Conservation (phyloP, 1,140 invertebrate species). For the Ceratitis capitata region DNA sequence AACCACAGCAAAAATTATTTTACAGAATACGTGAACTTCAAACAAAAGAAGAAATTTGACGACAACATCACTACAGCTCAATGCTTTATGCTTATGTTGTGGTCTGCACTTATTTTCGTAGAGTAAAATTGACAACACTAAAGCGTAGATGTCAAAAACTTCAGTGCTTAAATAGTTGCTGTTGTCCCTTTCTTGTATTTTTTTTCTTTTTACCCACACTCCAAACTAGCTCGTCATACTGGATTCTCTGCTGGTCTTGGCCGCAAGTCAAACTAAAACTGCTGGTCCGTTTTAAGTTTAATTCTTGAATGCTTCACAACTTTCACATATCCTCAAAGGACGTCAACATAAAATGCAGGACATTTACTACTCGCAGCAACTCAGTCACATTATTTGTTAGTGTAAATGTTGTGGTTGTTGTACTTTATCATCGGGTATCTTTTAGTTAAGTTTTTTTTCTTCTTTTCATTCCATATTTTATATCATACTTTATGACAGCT, state of each 20-base stretch:
- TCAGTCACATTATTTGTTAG: background rate
- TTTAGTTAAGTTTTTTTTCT: background rate
- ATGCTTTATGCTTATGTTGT: slow-evolving; percentile 50
- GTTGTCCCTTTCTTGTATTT: slow-evolving; percentile 45
- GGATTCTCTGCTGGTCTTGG: background rate
- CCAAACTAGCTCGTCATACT: no score
- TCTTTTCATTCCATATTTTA: background rate
- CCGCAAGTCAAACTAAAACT: background rate
- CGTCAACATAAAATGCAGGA: slow-evolving; percentile 59
- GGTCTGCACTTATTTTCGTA: slow-evolving; percentile 58
- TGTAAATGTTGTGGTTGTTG: background rate
- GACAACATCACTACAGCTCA: no score
- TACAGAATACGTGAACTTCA: background rate
- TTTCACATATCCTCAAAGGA: slow-evolving; percentile 61
- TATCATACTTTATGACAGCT: slow-evolving; percentile 36
- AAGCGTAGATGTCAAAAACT: slow-evolving; percentile 49
- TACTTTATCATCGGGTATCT: slow-evolving; percentile 26
- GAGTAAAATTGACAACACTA: slow-evolving; percentile 53
- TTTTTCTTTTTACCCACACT: slow-evolving; percentile 39
- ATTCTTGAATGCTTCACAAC: slow-evolving; percentile 51
- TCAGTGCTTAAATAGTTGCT: slow-evolving; percentile 48
- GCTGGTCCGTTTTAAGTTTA: slow-evolving; percentile 42
- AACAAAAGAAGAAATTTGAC: background rate
- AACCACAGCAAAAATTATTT: background rate
- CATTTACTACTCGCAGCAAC: slow-evolving; percentile 48